Evolutionary conservation across 2,113 vertebrate species (phyloP).

Genomic region (Tiliqua scincoides): DNA sequence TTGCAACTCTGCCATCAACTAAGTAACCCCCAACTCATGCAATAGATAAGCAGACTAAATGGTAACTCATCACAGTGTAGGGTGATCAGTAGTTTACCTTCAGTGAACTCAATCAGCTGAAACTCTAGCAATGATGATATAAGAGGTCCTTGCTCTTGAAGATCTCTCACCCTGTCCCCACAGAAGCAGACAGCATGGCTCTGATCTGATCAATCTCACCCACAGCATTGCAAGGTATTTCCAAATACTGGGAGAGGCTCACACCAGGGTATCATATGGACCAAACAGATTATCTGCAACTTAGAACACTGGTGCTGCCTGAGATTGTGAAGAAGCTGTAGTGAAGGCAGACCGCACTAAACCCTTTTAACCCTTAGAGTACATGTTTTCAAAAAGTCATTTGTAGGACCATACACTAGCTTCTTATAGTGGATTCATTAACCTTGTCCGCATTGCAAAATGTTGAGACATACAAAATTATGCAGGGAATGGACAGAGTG

Average conservation of each 20-base stretch:
- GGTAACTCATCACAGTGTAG: not conserved
- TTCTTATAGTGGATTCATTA: not conserved
- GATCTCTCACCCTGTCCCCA: not conserved
- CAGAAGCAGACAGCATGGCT: not conserved
- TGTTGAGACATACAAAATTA: too few relatives aligned
- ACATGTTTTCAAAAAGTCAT: not conserved
- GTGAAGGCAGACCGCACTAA: not conserved
- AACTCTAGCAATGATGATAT: not conserved
- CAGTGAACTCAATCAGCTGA: not conserved
- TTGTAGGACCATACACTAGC: not conserved
- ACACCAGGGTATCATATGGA: not conserved
- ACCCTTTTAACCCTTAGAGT: not conserved
- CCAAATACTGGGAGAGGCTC: slow-evolving; percentile 3
- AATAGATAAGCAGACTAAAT: not conserved
- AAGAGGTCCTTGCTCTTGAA: not conserved
- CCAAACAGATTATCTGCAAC: not conserved
- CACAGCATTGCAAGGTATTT: not conserved
- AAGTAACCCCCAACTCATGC: not conserved
- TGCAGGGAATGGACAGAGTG: too few relatives aligned
- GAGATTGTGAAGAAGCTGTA: not conserved
- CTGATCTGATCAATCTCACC: not conserved
- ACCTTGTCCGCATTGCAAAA: not conserved
- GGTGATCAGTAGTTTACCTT: not conserved
- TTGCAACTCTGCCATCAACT: not conserved
- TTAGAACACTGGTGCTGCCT: not conserved